Evolutionary conservation across 2,888 invertebrate species (phyloP).

Genomic region (Doris montereyensis): DNA sequence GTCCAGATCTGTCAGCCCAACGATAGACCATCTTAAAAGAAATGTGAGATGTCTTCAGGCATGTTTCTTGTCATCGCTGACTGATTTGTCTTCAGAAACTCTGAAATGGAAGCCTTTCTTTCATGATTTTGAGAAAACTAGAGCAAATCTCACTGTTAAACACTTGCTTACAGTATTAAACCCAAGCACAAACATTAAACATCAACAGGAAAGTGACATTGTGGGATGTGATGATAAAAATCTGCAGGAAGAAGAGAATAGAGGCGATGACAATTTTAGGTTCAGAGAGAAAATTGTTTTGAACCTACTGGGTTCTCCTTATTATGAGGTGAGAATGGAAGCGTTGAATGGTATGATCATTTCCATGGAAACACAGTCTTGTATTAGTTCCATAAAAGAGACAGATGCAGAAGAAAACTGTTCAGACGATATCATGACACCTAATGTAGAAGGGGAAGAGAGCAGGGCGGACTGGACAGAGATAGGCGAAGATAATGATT

Average conservation of each 20-base stretch:
- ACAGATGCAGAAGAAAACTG: not conserved
- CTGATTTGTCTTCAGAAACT: not conserved
- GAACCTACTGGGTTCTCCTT: constrained; percentile 33
- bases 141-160: constrained; percentile 36
- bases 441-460: not conserved
- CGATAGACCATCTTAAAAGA: not conserved
- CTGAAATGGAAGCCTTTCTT: constrained; percentile 10
- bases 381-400: too few species aligned
- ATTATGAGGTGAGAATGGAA: constrained; percentile 46
- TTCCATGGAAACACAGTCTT: not conserved
- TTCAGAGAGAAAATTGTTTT: not conserved
- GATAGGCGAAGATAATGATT: not conserved
- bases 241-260: not conserved
- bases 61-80: constrained; percentile 5
- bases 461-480: not conserved
- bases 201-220: not conserved
- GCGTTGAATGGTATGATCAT: constrained; percentile 31
- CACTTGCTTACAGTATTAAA: not conserved
- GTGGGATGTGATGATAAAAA: too few species aligned
- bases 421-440: too few species aligned
- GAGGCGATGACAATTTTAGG: not conserved
- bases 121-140: constrained; percentile 31
- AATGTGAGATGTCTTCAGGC: not conserved
- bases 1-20: not conserved
- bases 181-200: not conserved